Base-by-base conservation (phyloP, 2,888 invertebrate genomes). In the Listrodromus nycthemerus region DNA sequence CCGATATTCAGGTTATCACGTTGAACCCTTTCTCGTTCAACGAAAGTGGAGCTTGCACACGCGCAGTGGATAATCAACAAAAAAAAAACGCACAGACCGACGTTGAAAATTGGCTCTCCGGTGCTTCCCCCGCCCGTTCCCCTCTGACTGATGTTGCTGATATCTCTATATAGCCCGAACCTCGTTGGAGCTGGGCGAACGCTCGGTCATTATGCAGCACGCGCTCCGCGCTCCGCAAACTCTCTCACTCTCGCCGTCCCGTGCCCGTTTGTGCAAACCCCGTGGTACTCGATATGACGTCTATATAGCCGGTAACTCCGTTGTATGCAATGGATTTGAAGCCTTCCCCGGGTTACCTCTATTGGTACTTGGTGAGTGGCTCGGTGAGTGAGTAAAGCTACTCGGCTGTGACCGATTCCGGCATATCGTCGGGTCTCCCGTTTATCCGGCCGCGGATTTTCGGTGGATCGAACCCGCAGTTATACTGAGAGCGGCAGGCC, bases 61-160 rank as follows among this genome's bases (percentile, higher is more conserved):
- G 70, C 58, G 19, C 21, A 21, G 55, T 55, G 37, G 30, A 71
- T 78, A 65, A 78, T 66, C 65, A 75, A 50, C 63, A n/a, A 19
- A 69, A 50, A 33, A 37, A 52, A 52, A 70, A 52, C 13, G 24
- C 19, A 70, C 61, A 67, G 27, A 61, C 67, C 67, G 30, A 50
- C 33, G 33, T 19, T 77, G 78, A 70, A 70, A 78, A 78, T 78
- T 78, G 69, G 55, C 70, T 70, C 33, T 48, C 48, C 8, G 58
- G 19, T 55, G 41, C 37, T 55, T 55, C 24, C 24, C 55, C 55
- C 24, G 10, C 10, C 10, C 37, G 27, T 55, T 8, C 21, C 55
- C 55, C 24, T 0, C 21, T 21, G 27, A 30, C 37, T 41, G 55
- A 41, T 55, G 55, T 45, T 58, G 45, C 67, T 41, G 67, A 74